phyloP scores from a whole-genome alignment of 2,797 vertebrate genomes.

The Sebastes oblongus region DNA sequence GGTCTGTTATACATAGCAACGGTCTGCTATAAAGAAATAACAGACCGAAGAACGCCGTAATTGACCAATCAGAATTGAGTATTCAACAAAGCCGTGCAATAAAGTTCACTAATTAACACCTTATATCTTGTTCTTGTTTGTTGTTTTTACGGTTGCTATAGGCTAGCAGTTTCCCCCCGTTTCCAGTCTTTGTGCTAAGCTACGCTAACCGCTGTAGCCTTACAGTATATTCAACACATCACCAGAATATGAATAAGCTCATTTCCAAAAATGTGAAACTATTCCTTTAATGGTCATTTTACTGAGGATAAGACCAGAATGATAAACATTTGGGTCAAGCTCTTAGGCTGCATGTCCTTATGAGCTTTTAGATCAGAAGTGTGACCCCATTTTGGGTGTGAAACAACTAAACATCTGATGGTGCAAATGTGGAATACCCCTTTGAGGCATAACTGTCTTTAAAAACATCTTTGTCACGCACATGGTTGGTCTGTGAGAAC shows the following conservation, averaged over 20 bases:
- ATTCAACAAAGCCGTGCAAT: no score
- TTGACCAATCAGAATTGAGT: no score
- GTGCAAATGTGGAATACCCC: not conserved
- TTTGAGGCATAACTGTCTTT: not conserved
- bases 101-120: not conserved
- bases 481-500: not conserved
- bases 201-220: not conserved
- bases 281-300: not conserved
- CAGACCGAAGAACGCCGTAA: no score
- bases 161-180: not conserved
- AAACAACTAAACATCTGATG: slow-evolving; percentile 18
- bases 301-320: not conserved
- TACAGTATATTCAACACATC: not conserved
- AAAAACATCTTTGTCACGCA: slow-evolving; percentile 12
- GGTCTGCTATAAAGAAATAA: no score
- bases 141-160: not conserved
- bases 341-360: not conserved
- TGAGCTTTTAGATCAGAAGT: not conserved
- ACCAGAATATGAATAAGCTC: not conserved
- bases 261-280: not conserved
- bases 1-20: no score
- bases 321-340: not conserved
- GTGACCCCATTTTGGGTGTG: not conserved
- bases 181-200: not conserved
- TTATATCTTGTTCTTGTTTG: not conserved